Conservation (phyloP, 2,113 vertebrate species). For the Raja brachyura region DNA sequence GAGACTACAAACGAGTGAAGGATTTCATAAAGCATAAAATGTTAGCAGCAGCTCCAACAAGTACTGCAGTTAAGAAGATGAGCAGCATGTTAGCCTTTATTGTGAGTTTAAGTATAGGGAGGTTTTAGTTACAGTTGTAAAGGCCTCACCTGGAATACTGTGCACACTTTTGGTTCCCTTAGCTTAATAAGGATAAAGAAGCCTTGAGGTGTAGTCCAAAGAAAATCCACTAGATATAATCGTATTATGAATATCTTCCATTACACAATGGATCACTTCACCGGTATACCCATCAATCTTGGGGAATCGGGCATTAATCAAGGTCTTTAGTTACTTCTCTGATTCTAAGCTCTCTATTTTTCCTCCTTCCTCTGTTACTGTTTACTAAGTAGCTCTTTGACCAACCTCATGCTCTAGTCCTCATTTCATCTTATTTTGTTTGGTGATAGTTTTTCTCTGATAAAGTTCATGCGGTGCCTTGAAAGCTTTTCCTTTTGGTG, state of each 20-base stretch:
- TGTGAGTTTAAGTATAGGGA: no score
- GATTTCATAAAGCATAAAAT: no score
- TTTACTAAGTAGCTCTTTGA: neutral
- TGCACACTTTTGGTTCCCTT: no score
- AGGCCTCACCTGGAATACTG: no score
- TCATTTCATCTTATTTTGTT: neutral
- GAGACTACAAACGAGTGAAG: no score
- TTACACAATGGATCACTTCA: neutral
- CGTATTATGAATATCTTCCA: neutral
- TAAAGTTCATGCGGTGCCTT: neutral
- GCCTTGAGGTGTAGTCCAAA: neutral
- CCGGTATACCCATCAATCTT: neutral
- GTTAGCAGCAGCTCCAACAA: no score
- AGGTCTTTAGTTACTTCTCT: neutral
- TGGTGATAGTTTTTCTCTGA: neutral
- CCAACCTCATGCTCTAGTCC: no score
- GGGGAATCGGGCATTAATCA: neutral
- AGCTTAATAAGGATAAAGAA: no score
- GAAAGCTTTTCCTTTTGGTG: constrained; percentile 3
- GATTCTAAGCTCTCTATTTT: neutral
- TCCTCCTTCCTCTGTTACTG: neutral
- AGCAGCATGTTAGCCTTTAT: no score
- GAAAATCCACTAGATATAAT: neutral
- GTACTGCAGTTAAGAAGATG: no score
- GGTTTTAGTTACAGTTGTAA: no score